Conservation (phyloP, 2,113 vertebrate genomes). For the Otis tarda region DNA sequence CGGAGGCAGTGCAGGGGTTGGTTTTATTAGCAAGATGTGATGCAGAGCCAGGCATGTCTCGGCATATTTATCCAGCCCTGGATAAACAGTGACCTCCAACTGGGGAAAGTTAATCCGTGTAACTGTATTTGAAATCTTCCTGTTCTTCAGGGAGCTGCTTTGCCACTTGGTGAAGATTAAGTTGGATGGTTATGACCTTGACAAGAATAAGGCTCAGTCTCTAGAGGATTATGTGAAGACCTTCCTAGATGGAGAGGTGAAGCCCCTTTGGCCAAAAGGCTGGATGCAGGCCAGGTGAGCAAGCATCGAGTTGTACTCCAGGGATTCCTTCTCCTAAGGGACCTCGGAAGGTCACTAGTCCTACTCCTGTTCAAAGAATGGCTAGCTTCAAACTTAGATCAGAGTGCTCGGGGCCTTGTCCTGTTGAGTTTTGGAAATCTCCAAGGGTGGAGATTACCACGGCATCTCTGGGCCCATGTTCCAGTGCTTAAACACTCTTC, state of each 20-base stretch:
- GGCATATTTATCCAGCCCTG: constrained; percentile 10
- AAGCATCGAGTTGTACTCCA: not conserved
- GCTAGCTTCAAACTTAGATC: not conserved
- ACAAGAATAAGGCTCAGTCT: constrained; percentile 76
- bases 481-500: not conserved
- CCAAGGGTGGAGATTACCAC: not conserved
- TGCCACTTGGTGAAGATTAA: constrained; percentile 83
- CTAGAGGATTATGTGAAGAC: constrained; percentile 89
- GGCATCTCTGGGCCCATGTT: not conserved
- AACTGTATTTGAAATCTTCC: constrained; percentile 38
- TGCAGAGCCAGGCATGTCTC: not conserved
- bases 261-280: constrained; percentile 94
- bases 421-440: not conserved
- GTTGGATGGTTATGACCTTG: constrained; percentile 80
- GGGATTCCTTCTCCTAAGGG: not conserved
- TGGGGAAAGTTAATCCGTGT: not conserved
- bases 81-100: not conserved
- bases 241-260: constrained; percentile 88
- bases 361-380: not conserved
- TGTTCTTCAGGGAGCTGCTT: constrained; percentile 82
- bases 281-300: constrained; percentile 97
- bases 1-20: not conserved
- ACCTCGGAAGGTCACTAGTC: not conserved
- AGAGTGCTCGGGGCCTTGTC: not conserved
- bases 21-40: not conserved